phyloP scores from a whole-genome alignment of 2,113 vertebrate genomes.

The Hippocampus zosterae region DNA sequence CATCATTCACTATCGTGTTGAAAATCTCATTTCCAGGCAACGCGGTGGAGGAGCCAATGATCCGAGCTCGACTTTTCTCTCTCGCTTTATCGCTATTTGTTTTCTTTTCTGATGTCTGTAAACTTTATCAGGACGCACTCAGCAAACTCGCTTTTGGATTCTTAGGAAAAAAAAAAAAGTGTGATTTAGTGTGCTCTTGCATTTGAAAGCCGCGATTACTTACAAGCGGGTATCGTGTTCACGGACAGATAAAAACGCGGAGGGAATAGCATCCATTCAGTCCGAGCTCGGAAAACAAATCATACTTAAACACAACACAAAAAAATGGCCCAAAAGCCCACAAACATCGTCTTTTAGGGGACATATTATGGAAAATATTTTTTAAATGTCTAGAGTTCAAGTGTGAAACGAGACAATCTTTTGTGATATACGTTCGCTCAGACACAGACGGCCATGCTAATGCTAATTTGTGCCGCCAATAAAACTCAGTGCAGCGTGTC shows the following conservation, averaged over 20 bases:
- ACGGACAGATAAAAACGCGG: not conserved
- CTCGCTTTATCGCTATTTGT: not conserved
- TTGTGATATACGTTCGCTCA: no score
- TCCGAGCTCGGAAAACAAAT: not conserved
- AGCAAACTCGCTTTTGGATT: not conserved
- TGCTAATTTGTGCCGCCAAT: no score
- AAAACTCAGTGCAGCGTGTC: no score
- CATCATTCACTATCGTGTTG: not conserved
- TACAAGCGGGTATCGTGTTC: not conserved
- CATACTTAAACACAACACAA: not conserved
- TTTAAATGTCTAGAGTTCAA: not conserved
- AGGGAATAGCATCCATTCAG: not conserved
- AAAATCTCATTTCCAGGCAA: not conserved
- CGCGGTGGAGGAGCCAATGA: not conserved
- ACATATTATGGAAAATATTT: not conserved
- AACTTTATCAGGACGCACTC: constrained; percentile 1
- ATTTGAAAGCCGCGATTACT: constrained; percentile 1
- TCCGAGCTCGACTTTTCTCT: not conserved
- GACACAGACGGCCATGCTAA: no score
- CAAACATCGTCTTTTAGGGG: not conserved
- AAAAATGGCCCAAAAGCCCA: no score
- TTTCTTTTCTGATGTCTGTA: not conserved
- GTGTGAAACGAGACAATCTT: not conserved
- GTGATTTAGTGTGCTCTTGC: not conserved
- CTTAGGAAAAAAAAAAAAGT: not conserved